These are phyloP conservation scores for Loripinus fragilis DNA, from an alignment of 2,888 invertebrate genomes.

Conservation along the genomic window DNA sequence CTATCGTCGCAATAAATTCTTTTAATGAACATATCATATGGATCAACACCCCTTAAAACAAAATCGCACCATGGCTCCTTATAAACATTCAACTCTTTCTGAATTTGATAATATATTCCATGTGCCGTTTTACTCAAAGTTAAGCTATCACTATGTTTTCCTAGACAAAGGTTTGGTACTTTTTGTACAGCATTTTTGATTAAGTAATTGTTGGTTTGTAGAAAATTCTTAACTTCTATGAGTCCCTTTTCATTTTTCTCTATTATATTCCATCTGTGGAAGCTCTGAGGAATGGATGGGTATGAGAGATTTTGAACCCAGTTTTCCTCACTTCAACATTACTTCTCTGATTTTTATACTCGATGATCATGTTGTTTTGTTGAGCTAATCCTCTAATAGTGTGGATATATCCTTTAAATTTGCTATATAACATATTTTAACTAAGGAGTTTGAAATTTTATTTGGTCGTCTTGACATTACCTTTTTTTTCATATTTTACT, in stretches of 20 bases:
- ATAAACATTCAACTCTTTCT: conserved; percentile 36
- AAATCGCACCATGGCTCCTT: conserved; percentile 35
- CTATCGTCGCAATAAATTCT: conserved; percentile 20
- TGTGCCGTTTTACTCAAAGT: conserved; percentile 15
- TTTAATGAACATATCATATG: conserved; percentile 39
- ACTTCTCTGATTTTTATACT: conserved; percentile 6
- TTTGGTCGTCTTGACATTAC: conserved; percentile 10
- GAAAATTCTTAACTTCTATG: conserved; percentile 27
- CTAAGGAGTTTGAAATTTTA: background rate
- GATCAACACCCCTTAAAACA: conserved; percentile 36
- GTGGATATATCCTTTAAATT: conserved; percentile 25
- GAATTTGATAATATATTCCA: conserved; percentile 29
- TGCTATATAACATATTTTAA: conserved; percentile 20
- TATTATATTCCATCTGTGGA: conserved; percentile 27
- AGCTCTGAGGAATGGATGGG: conserved; percentile 13
- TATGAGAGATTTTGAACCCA: conserved; percentile 6
- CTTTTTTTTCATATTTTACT: conserved; percentile 33
- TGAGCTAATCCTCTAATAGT: conserved; percentile 23
- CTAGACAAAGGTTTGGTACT: conserved; percentile 2
- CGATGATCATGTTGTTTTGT: conserved; percentile 17
- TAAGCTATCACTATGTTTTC: background rate
- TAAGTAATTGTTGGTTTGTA: conserved; percentile 18
- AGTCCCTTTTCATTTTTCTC: background rate
- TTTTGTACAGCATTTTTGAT: conserved; percentile 22
- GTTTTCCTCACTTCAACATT: background rate